phyloP scores from a whole-genome alignment of 1,140 invertebrate genomes.

The Triops cancriformis region DNA sequence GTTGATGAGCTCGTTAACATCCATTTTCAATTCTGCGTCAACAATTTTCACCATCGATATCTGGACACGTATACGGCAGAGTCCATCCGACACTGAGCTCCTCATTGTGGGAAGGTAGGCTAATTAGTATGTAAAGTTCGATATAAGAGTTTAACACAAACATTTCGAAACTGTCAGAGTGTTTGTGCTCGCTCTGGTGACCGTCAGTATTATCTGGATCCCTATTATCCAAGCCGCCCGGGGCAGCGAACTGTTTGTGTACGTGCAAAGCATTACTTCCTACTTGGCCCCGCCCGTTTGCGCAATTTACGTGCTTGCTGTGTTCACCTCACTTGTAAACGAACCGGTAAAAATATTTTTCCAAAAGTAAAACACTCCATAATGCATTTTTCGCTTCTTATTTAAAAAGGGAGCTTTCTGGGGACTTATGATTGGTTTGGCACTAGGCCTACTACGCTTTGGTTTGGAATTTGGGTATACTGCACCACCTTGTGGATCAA shows the following conservation, averaged over 20 bases:
- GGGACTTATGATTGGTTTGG: conserved; percentile 43
- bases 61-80: conserved; percentile 40
- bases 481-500: conserved; percentile 39
- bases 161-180: conserved; percentile 32
- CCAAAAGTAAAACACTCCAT: background rate
- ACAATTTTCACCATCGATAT: conserved; percentile 51
- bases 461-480: conserved; percentile 39
- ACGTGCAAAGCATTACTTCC: conserved; percentile 47
- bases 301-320: conserved; percentile 45
- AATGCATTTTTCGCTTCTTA: background rate
- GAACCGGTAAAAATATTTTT: conserved; percentile 38
- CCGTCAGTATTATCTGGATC: conserved; percentile 47
- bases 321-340: conserved; percentile 45
- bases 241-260: conserved; percentile 45
- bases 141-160: background rate
- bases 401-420: conserved; percentile 44
- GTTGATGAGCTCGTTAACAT: conserved; percentile 46
- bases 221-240: conserved; percentile 44
- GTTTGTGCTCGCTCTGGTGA: conserved; percentile 46
- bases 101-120: conserved; percentile 45
- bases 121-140: background rate
- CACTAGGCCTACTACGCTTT: conserved; percentile 42
- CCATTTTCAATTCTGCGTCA: conserved; percentile 46
- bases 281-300: conserved; percentile 50
- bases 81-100: conserved; percentile 39